Percentiles rank a stretch among this genome's conserved stretches.
phyloP scores from a whole-genome alignment of 1,140 invertebrate species.

The Papilio xuthus region DNA sequence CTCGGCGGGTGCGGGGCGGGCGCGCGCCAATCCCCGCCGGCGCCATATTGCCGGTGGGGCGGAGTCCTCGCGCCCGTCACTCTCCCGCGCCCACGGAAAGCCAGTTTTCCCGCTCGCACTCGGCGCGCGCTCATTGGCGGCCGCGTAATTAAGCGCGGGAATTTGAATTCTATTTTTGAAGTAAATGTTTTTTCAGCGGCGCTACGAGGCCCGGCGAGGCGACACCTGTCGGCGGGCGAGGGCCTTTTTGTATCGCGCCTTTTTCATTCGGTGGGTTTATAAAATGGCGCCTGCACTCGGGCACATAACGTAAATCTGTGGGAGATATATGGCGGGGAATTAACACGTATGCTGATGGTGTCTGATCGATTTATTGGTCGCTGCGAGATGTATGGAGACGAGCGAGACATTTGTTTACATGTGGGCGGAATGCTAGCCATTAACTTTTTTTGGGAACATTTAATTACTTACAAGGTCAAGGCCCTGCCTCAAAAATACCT shows the following conservation, averaged over 20 bases:
- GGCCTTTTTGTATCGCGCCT: slow-evolving; percentile 42
- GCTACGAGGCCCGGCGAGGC: slow-evolving; percentile 54
- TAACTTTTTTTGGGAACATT: background rate
- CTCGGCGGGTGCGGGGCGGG: slow-evolving; percentile 42
- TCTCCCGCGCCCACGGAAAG: slow-evolving; percentile 53
- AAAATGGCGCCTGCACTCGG: slow-evolving; percentile 49
- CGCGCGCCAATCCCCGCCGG: slow-evolving; percentile 75
- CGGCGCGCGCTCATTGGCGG: slow-evolving; percentile 71
- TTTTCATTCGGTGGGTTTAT: slow-evolving; percentile 57
- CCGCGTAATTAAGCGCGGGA: slow-evolving; percentile 78
- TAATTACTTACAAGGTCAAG: background rate
- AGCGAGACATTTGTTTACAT: slow-evolving; percentile 11
- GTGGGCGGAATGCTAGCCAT: slow-evolving; percentile 1
- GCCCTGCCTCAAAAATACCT: background rate
- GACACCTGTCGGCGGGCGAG: slow-evolving; percentile 59
- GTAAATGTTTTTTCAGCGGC: slow-evolving; percentile 79
- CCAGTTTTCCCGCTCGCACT: slow-evolving; percentile 61
- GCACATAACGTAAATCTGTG: slow-evolving; percentile 69
- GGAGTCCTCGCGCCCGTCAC: slow-evolving; percentile 54
- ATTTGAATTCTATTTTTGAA: slow-evolving; percentile 81
- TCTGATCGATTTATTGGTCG: slow-evolving; percentile 74
- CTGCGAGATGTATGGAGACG: slow-evolving; percentile 49
- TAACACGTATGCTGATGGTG: slow-evolving; percentile 63
- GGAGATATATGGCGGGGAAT: slow-evolving; percentile 68
- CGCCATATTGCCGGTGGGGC: slow-evolving; percentile 79